Conservation (phyloP, 1,140 invertebrate species). For the Aleiodes sp. region DNA sequence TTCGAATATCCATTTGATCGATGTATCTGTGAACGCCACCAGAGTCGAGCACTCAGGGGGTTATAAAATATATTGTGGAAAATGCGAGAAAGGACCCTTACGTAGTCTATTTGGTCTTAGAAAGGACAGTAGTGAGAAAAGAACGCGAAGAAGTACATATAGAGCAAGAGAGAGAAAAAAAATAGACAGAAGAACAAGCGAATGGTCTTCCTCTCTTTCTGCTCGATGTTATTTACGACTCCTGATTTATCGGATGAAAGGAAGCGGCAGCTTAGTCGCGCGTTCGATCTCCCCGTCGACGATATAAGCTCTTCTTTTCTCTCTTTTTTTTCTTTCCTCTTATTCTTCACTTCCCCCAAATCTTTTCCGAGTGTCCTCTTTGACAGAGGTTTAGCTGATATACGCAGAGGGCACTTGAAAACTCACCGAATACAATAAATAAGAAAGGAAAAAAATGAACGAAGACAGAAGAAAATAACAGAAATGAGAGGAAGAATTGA, state of each 20-base stretch:
- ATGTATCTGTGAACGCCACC: slow-evolving; percentile 39
- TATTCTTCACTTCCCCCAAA: slow-evolving; percentile 25
- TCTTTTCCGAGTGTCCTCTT: slow-evolving; percentile 32
- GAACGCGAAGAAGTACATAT: not conserved
- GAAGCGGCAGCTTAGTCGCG: slow-evolving; percentile 55
- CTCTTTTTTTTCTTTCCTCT: slow-evolving; percentile 35
- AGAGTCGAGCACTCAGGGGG: not conserved
- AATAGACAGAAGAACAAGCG: slow-evolving; percentile 52
- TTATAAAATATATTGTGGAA: slow-evolving; percentile 14
- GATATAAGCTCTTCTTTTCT: slow-evolving; percentile 46
- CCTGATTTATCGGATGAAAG: slow-evolving; percentile 64
- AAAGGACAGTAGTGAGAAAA: slow-evolving; percentile 10
- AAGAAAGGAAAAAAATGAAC: not conserved
- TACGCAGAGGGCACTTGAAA: not conserved
- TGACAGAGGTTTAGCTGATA: slow-evolving; percentile 24
- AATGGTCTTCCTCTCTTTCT: slow-evolving; percentile 41
- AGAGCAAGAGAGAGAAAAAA: slow-evolving; percentile 12
- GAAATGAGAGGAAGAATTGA: not conserved
- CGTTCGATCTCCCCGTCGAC: slow-evolving; percentile 51
- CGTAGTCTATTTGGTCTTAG: not conserved
- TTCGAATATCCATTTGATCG: slow-evolving; percentile 47
- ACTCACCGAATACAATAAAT: not conserved
- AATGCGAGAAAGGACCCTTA: not conserved
- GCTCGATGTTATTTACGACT: slow-evolving; percentile 63
- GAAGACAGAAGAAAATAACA: too few species aligned